These are phyloP conservation scores for Drosophila pachea DNA, from an alignment of 1,140 invertebrate genomes.

Conservation along the genomic window DNA sequence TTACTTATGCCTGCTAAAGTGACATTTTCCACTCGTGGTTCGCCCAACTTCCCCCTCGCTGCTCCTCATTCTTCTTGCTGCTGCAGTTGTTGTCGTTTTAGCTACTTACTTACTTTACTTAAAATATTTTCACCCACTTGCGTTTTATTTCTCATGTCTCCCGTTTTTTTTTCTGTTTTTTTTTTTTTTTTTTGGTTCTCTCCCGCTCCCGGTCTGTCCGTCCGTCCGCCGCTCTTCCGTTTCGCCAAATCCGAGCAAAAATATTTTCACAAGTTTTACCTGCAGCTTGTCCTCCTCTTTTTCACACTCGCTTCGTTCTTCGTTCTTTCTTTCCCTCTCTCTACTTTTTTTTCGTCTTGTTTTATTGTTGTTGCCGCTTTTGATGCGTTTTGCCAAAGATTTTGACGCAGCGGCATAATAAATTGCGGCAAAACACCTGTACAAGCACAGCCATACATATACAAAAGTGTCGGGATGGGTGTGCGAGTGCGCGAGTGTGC, in stretches of 20 bases:
- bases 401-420: constrained; percentile 64
- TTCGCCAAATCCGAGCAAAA: constrained; percentile 52
- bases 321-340: neutral
- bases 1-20: constrained; percentile 48
- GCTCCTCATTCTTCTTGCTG: neutral
- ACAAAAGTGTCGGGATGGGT: neutral
- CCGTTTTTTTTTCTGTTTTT: constrained; percentile 19
- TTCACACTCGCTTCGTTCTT: no score
- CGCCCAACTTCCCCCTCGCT: neutral
- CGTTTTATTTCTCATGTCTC: constrained; percentile 29
- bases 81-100: constrained; percentile 17
- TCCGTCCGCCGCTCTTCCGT: neutral
- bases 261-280: constrained; percentile 41
- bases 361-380: constrained; percentile 33
- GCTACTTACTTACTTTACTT: constrained; percentile 52
- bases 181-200: constrained; percentile 15
- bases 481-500: neutral
- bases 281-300: constrained; percentile 29
- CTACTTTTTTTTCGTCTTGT: constrained; percentile 9
- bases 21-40: constrained; percentile 29
- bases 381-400: constrained; percentile 64
- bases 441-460: constrained; percentile 40
- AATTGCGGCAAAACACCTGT: constrained; percentile 65
- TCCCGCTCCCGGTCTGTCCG: neutral
- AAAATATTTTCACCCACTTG: constrained; percentile 54